Percentiles rank a stretch among this genome's conserved stretches.
phyloP scores from a whole-genome alignment of 2,888 invertebrate genomes.

The Thalpophila matura region DNA sequence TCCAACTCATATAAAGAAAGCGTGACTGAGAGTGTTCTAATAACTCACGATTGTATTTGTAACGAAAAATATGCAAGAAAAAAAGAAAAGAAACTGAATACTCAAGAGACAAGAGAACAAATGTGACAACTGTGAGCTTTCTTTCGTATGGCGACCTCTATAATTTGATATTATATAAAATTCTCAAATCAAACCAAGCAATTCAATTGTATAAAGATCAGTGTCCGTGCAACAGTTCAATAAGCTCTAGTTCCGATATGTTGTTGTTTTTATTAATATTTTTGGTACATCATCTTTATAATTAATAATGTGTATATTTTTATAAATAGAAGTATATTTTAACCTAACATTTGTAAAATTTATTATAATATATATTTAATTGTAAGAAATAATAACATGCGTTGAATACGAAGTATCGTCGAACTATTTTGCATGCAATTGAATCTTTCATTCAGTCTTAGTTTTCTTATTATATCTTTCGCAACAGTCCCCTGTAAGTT shows the following conservation, averaged over 20 bases:
- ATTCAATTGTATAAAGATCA: constrained; percentile 15
- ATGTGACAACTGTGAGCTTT: constrained; percentile 9
- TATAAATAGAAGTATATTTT: neutral
- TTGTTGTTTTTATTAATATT: constrained; percentile 36
- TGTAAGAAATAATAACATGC: constrained; percentile 4
- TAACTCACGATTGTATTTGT: constrained; percentile 61
- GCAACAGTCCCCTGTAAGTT: constrained; percentile 36
- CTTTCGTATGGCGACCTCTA: constrained; percentile 49
- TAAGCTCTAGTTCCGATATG: constrained; percentile 29
- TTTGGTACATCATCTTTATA: constrained; percentile 25
- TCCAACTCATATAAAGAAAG: neutral
- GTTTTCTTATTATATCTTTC: constrained; percentile 36
- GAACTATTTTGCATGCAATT: constrained; percentile 31
- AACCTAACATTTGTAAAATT: constrained; percentile 7
- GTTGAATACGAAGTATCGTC: neutral
- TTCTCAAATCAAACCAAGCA: constrained; percentile 26
- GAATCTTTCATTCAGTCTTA: constrained; percentile 34
- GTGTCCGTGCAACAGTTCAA: constrained; percentile 57
- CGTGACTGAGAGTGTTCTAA: constrained; percentile 18
- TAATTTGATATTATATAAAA: constrained; percentile 49
- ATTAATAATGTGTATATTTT: constrained; percentile 23
- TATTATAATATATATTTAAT: constrained; percentile 5
- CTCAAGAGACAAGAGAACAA: constrained; percentile 1
- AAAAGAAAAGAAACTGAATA: constrained; percentile 62
- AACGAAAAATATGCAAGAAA: constrained; percentile 58